These are phyloP conservation scores for Mesorhabditis sp. DNA, from an alignment of 2,888 invertebrate genomes.

Conservation along the genomic window DNA sequence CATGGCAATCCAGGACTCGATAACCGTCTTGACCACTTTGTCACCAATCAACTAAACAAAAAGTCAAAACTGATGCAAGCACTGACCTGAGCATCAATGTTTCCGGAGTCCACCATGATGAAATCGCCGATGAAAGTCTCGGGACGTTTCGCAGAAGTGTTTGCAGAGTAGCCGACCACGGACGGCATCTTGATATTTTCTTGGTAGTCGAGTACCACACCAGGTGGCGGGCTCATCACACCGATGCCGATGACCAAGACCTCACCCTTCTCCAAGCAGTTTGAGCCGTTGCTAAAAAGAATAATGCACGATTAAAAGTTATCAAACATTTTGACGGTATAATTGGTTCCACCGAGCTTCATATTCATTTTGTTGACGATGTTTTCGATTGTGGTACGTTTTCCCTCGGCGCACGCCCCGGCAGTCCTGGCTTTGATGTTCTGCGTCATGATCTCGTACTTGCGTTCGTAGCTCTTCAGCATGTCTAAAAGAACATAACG, in stretches of 20 bases:
- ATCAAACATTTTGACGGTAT: conserved; percentile 15
- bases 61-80: too few relatives aligned
- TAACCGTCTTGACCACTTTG: neutral
- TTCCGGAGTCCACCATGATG: neutral
- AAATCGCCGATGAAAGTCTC: neutral
- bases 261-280: neutral
- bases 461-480: conserved; percentile 23
- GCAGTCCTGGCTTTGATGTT: conserved; percentile 31
- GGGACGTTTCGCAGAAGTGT: neutral
- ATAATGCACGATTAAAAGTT: neutral
- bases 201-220: neutral
- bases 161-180: neutral
- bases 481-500: too few relatives aligned
- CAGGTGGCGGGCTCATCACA: neutral
- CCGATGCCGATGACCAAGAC: conserved; percentile 7
- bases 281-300: conserved; percentile 6
- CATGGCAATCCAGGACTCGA: neutral
- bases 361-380: conserved; percentile 41
- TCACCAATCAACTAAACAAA: too few relatives aligned
- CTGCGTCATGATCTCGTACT: conserved; percentile 34
- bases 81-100: too few relatives aligned
- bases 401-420: conserved; percentile 11
- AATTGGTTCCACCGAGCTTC: conserved; percentile 49
- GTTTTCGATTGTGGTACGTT: conserved; percentile 39
- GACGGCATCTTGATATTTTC: neutral